Evolutionary conservation across 2,888 invertebrate species (phyloP), one percentile per base, ranked within the genome.

Genomic region (Dastarcus helophoroides): DNA sequence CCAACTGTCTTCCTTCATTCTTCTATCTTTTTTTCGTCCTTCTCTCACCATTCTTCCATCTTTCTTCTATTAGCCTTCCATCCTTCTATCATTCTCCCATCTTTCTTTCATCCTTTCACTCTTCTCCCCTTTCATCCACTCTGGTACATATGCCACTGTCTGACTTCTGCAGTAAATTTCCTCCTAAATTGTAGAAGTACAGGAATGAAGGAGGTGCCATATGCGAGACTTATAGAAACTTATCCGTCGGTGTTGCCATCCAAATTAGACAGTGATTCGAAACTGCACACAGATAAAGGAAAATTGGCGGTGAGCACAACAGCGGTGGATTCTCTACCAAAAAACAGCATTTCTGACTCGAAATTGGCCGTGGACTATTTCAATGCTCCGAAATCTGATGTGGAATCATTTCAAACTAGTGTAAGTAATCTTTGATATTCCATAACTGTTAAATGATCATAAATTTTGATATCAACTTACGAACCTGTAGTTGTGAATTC

Each of bases 301-400:
- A 60, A 56, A 42, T 37, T 58, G 15, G 40, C 42, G 7, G 51
- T 70, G 9, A 63, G 54, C 39, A 65, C 65, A 2, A 50, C 50
- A 9, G 64, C 64, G 36, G 56, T 60, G 3, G 69, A 71, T 30
- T 49, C 51, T 7, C 48, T 58, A n/a, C 77, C 79, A 1, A 86
- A 88, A 51, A 85, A 84, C 41, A 86, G 85, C 53, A 76, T 79
- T 3, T 88, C 86, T 1, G 89, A 88, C 60, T 86, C 88, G 0
- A 81, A 82, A 56, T 59, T 88, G 35, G 83, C 86, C 1, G 74
- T 85, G 1, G 85, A 82, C 55, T 82, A 78, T 54, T 79, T 74
- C 36, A 64, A 65, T 16, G 63, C 60, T 7, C 22, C 33, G 2
- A 30, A 25, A 30, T 9, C 21, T 3, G 33, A 33, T 4, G 10